A percentile compares a stretch with the other conserved stretches of the same genome.
phyloP scores from a whole-genome alignment of 2,113 vertebrate species.

The Mellivora capensis region DNA sequence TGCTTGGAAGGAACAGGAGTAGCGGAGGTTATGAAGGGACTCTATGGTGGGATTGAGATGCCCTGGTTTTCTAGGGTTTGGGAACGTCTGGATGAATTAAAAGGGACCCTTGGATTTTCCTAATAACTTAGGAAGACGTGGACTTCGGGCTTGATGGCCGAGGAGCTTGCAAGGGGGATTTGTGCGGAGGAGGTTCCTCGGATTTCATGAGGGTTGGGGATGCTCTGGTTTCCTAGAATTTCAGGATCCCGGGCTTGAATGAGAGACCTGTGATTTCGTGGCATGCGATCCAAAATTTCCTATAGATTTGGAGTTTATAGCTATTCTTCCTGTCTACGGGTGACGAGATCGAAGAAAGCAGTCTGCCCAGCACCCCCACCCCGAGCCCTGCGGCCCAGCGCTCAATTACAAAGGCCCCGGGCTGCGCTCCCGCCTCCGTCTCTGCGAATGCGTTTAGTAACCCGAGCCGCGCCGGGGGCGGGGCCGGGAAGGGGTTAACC shows the following conservation, averaged over 20 bases:
- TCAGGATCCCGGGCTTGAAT: neutral
- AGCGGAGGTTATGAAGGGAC: neutral
- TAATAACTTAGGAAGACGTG: neutral
- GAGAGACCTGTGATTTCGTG: neutral
- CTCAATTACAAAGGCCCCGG: conserved; percentile 69
- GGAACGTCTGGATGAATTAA: neutral
- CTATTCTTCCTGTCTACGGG: neutral
- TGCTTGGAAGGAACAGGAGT: neutral
- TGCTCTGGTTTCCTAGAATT: neutral
- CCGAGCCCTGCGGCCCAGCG: neutral
- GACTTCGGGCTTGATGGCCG: neutral
- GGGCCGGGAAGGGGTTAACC: conserved; percentile 74
- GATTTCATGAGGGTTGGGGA: neutral
- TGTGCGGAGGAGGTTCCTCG: neutral
- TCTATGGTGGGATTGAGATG: neutral
- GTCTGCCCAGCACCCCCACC: neutral
- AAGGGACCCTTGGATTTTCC: neutral
- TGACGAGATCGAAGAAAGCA: neutral
- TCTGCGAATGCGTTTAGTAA: conserved; percentile 77
- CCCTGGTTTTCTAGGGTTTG: neutral
- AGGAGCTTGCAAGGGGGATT: neutral
- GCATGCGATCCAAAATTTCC: neutral
- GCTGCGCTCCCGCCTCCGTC: conserved; percentile 58
- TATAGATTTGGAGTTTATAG: neutral
- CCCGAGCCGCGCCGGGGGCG: conserved; percentile 70